Base-by-base conservation (phyloP, 2,888 invertebrate genomes). In the Macrophya alboannulata region DNA sequence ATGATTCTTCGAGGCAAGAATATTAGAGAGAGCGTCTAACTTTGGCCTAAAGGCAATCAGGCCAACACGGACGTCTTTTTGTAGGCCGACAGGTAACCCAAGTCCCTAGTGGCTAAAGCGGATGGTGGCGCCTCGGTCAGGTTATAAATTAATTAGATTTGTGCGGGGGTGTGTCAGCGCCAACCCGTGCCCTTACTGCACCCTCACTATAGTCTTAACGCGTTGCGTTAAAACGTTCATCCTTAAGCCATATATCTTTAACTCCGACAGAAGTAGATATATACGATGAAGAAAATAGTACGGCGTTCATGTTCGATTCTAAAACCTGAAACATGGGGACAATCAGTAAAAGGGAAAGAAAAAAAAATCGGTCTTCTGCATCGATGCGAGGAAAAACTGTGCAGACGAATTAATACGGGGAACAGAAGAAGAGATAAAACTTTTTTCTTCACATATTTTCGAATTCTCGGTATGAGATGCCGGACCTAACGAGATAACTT, bases 81-180 rank as follows among this genome's bases (percentile, higher is more conserved):
- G 85, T 85, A 84, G 74, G 76, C 85, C 72, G 85, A 86, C 83
- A 48, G 84, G 86, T 62, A 81, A 62, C 62, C 31, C 43, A 17
- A 48, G 10, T 37, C n/a, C n/a, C 51, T 31, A 55, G 37, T 55
- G 10, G 45, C 48, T 6, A 74, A 21, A 86, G 83, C 83, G 86
- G 85, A 86, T 87, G 86, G 92, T 92, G 93, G 93, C 93, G 93
- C 93, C 92, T 92, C 90, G 88, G 89, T 87, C 87, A 87, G 90
- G 90, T 91, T 91, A 93, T 93, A 93, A 93, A 93, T 93, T 93
- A 93, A 93, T 93, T 93, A 93, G 93, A 93, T 92, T 92, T 93
- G 92, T 93, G 92, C 90, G 92, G 90, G 92, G 92, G 93, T 92
- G 93, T 92, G 92, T 92, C 91, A 86, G 90, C 89, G 83, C 88